phyloP scores from a whole-genome alignment of 2,888 invertebrate genomes.

The Plemyria rubiginata region DNA sequence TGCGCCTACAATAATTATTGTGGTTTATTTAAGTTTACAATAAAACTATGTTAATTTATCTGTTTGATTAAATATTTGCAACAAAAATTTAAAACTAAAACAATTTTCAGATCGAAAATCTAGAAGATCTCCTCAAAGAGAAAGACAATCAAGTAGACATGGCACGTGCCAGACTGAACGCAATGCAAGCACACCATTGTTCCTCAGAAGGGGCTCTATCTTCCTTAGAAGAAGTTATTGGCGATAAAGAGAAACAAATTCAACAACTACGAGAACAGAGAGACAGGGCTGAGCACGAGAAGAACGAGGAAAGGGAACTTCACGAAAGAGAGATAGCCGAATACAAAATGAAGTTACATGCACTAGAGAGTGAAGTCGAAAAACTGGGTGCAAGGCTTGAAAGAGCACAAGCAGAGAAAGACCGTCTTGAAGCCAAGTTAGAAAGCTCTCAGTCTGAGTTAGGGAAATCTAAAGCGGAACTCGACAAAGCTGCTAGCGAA shows the following conservation, averaged over 20 bases:
- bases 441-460: slow-evolving; percentile 97
- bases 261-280: slow-evolving; percentile 96
- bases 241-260: slow-evolving; percentile 99
- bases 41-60: neutral
- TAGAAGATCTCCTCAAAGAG: slow-evolving; percentile 98
- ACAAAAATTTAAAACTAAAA: neutral
- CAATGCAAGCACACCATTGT: slow-evolving; percentile 97
- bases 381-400: slow-evolving; percentile 94
- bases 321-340: slow-evolving; percentile 97
- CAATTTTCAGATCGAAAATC: slow-evolving; percentile 94
- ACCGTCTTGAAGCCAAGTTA: slow-evolving; percentile 94
- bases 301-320: slow-evolving; percentile 97
- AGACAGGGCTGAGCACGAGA: slow-evolving; percentile 97
- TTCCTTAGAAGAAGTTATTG: slow-evolving; percentile 96
- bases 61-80: neutral
- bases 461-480: slow-evolving; percentile 96
- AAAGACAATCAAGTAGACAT: slow-evolving; percentile 99
- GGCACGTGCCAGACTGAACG: slow-evolving; percentile 94
- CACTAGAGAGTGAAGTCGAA: slow-evolving; percentile 95
- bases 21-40: neutral
- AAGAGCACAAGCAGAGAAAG: slow-evolving; percentile 95
- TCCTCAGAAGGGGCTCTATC: slow-evolving; percentile 96
- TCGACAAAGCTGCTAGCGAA: slow-evolving; percentile 96
- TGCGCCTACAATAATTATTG: neutral
- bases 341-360: slow-evolving; percentile 96